Base-by-base conservation (phyloP, 1,140 invertebrate species). In the Drosophila insularis region DNA sequence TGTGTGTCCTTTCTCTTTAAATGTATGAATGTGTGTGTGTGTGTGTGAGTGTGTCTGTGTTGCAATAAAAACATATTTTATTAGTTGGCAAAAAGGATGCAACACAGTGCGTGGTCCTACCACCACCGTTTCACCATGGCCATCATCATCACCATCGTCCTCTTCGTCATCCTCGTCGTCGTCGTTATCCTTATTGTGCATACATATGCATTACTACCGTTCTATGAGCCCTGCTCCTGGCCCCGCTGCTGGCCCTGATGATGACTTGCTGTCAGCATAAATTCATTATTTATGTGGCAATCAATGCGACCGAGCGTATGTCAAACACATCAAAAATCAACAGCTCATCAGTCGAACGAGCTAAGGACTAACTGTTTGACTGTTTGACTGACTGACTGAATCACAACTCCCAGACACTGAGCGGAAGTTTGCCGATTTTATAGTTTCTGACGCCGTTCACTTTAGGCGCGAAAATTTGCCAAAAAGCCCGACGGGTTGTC, bases 371-470 rank as follows among this genome's bases (percentile, higher is more conserved):
- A 50, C 43, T 46, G 43, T 17, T 14, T 50, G 58, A 50, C 43
- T 46, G 43, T 17, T 14, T 50, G 58, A 61, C 61, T 72, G 23
- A 27, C 27, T 14, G 32, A 27, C 65, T 69, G 46, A 37, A 37
- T 37, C 35, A 37, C 35, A 37, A 39, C n/a, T 55, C 50, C 63
- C 37, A 63, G 71, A 61, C 66, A 63, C 61, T 63, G 23, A 58
- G 21, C 86, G 90, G 90, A 91, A 91, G 90, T 91, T 91, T 91
- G 86, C 89, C 91, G 90, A 91, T 91, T 91, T 90, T 91, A 89
- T 89, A 89, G 82, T 86, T 89, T 82, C 71, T 68, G 79, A 81
- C 82, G 82, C 60, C 81, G 66, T 68, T 74, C 71, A 32, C 62
- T 32, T 68, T 1, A 75, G 65, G 81, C 85, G 82, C 81, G 79